Conservation (phyloP, 2,888 invertebrate species). For the Ornithoptera alexandrae region DNA sequence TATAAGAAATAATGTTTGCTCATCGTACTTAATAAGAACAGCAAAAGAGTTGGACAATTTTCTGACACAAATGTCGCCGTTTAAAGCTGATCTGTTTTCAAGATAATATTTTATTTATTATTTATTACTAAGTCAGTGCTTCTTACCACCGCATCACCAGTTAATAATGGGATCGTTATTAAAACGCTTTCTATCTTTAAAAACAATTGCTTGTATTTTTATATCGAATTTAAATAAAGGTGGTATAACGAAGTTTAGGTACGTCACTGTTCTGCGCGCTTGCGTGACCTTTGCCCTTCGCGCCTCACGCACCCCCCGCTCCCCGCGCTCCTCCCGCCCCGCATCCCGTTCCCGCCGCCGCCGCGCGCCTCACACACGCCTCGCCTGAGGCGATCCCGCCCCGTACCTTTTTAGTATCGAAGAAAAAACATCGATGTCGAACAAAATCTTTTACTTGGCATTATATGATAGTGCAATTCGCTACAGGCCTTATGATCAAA, state of each 20-base stretch:
- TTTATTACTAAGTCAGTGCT: too few species aligned
- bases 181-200: too few species aligned
- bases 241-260: conserved; percentile 17
- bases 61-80: too few species aligned
- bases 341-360: too few species aligned
- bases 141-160: too few species aligned
- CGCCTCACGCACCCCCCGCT: conserved; percentile 37
- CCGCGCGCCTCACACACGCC: conserved; percentile 48
- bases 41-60: too few species aligned
- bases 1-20: too few species aligned
- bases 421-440: conserved; percentile 57
- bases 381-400: conserved; percentile 66
- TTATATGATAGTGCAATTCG: conserved; percentile 31
- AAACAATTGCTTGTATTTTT: background rate
- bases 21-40: too few species aligned
- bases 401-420: conserved; percentile 66
- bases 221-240: conserved; percentile 11
- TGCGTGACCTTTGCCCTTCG: conserved; percentile 73
- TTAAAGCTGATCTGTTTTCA: too few species aligned
- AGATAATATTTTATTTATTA: too few species aligned
- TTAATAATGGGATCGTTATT: too few species aligned
- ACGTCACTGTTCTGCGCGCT: conserved; percentile 48
- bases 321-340: too few species aligned
- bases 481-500: conserved; percentile 31
- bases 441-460: conserved; percentile 42